A percentile compares a stretch with the other conserved stretches of the same genome.
Conservation (phyloP, 2,888 invertebrate genomes). For the Lycia hirtaria region DNA sequence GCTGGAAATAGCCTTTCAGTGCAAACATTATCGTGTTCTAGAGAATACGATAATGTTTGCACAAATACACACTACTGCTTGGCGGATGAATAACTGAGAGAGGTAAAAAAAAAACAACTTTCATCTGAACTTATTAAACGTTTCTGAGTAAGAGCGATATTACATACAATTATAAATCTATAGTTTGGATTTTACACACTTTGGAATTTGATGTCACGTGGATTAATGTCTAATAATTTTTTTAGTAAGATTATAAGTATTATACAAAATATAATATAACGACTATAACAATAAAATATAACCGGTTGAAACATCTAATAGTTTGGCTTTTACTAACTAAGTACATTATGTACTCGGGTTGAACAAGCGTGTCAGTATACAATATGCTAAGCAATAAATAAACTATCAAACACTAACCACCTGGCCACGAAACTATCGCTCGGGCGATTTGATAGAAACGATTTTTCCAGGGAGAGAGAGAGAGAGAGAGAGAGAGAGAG, state of each 20-base stretch:
- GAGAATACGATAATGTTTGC: too few relatives aligned
- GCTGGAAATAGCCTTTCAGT: too few relatives aligned
- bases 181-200: slow-evolving; percentile 20
- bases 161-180: not conserved
- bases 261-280: not conserved
- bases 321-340: not conserved
- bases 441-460: too few relatives aligned
- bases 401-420: slow-evolving; percentile 45
- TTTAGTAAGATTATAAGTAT: not conserved
- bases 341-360: slow-evolving; percentile 10
- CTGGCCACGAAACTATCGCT: too few relatives aligned
- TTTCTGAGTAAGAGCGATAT: not conserved
- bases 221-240: not conserved
- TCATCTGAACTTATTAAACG: not conserved
- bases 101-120: not conserved
- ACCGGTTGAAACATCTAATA: not conserved
- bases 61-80: too few relatives aligned
- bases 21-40: too few relatives aligned
- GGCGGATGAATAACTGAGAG: too few relatives aligned
- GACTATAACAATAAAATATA: not conserved
- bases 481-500: too few relatives aligned
- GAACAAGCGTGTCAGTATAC: slow-evolving; percentile 5
- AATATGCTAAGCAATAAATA: slow-evolving; percentile 19
- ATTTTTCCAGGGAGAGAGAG: too few relatives aligned
- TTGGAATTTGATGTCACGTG: not conserved